These are phyloP conservation scores for Motacilla tschutschensis DNA, from an alignment of 2,113 vertebrate species.

Conservation along the genomic window DNA sequence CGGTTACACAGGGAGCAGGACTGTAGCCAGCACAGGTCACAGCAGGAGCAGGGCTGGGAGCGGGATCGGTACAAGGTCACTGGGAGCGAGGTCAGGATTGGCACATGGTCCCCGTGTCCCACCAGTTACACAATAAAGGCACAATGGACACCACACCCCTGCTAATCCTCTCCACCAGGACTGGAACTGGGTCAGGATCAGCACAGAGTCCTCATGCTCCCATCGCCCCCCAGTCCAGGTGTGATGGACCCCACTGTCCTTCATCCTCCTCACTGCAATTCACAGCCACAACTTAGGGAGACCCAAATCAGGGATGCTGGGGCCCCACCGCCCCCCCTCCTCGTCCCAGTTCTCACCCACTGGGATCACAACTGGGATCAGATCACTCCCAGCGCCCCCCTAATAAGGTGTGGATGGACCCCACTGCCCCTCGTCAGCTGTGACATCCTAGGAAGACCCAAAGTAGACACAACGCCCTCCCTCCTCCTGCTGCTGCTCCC, in stretches of 20 bases:
- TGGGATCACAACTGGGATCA: background rate
- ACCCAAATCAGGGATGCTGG: background rate
- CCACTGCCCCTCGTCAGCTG: background rate
- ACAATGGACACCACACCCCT: background rate
- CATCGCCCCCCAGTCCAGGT: background rate
- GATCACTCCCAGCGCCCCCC: background rate
- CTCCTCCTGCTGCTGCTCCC: background rate
- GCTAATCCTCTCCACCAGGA: background rate
- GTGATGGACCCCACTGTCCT: background rate
- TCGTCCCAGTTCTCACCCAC: background rate
- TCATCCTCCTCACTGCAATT: background rate
- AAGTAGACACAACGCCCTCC: background rate
- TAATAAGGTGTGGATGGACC: background rate
- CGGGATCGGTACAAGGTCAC: background rate
- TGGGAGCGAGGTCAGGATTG: background rate
- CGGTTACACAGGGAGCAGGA: fast-evolving
- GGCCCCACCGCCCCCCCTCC: fast-evolving
- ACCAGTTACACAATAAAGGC: background rate
- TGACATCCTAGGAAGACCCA: background rate
- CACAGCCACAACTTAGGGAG: background rate
- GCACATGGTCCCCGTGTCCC: fast-evolving
- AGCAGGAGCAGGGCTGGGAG: no score
- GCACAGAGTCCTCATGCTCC: background rate
- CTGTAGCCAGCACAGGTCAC: background rate
- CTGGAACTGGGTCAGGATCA: background rate